These are phyloP conservation scores for Crambe crambe DNA, from an alignment of 37 sponge, comb jelly and placozoan species.

Conservation along the genomic window DNA sequence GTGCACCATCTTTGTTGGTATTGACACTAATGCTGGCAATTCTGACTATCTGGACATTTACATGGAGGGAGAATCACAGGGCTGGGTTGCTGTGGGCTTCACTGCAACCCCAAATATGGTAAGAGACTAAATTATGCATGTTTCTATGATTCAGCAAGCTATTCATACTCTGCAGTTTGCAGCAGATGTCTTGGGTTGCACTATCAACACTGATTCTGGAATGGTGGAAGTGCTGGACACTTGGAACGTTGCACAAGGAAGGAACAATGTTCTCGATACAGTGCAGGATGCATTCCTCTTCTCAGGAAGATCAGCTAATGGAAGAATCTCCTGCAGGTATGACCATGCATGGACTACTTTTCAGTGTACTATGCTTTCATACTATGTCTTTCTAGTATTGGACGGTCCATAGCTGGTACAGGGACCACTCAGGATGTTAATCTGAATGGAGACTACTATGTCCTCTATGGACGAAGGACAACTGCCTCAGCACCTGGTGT, in stretches of 20 bases:
- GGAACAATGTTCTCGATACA: neutral
- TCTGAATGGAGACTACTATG: neutral
- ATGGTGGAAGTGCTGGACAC: neutral
- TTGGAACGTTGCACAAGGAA: neutral
- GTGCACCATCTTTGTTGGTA: constrained; percentile 25
- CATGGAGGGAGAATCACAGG: constrained; percentile 8
- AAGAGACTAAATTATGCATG: neutral
- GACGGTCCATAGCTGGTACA: neutral
- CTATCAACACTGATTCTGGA: neutral
- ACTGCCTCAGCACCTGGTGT: neutral
- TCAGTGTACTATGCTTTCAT: too few relatives aligned
- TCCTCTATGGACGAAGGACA: neutral
- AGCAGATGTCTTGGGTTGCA: neutral
- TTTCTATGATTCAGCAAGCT: too few relatives aligned
- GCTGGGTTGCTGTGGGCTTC: constrained; percentile 75
- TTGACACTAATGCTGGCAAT: constrained; percentile 20
- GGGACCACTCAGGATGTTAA: neutral
- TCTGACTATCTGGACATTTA: constrained; percentile 32
- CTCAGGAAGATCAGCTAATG: neutral
- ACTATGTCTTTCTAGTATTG: too few relatives aligned
- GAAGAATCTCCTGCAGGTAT: neutral
- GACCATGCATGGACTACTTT: too few relatives aligned
- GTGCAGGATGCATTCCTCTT: neutral
- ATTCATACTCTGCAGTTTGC: neutral
- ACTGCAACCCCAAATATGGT: constrained; percentile 28